Percentiles rank a stretch among this genome's conserved stretches.
These are phyloP conservation scores for Sanderia malayensis DNA, from an alignment of 30 jellyfish, hydroid and myxozoan genomes.

Conservation along the genomic window DNA sequence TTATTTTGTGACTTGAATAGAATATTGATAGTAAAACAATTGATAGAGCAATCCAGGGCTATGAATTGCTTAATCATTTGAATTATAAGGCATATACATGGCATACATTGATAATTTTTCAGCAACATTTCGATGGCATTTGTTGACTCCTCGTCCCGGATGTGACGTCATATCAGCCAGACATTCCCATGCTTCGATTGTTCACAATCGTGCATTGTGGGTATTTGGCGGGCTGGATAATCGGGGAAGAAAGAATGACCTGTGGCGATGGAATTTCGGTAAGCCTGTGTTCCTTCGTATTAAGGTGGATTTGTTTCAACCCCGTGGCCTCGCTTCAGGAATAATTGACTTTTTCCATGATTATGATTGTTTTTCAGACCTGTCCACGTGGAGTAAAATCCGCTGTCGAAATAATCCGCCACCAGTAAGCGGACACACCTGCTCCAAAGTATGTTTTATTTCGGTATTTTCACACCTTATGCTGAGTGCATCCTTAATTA, in stretches of 20 bases:
- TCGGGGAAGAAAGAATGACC: constrained; percentile 47
- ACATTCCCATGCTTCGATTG: constrained; percentile 49
- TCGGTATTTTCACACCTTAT: background rate
- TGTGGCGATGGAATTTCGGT: constrained; percentile 74
- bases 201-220: constrained; percentile 50
- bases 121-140: constrained; percentile 53
- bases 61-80: background rate
- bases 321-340: too few species aligned
- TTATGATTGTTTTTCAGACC: too few species aligned
- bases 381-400: constrained; percentile 33
- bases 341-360: too few species aligned
- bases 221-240: constrained; percentile 56
- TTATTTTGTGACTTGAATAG: background rate
- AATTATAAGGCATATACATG: background rate
- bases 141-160: constrained; percentile 34
- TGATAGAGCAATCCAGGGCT: background rate
- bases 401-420: constrained; percentile 31
- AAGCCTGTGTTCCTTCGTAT: background rate
- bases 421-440: constrained; percentile 41
- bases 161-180: constrained; percentile 34
- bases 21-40: background rate
- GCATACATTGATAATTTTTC: background rate
- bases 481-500: too few species aligned
- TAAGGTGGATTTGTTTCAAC: too few species aligned
- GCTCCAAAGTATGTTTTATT: constrained; percentile 22